phyloP scores from a whole-genome alignment of 2,888 invertebrate genomes.

The Thera britannica region DNA sequence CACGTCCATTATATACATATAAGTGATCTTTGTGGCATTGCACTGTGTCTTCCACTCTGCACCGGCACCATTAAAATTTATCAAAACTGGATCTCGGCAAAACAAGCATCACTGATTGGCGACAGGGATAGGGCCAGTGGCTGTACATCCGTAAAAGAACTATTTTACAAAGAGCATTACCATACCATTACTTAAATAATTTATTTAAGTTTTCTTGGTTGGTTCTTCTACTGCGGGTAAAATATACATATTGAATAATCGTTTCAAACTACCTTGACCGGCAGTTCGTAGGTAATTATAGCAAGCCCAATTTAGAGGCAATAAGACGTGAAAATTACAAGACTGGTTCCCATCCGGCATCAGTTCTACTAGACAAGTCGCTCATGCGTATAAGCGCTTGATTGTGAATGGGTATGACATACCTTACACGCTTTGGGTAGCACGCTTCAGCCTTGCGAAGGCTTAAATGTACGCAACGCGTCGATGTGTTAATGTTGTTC shows the following conservation, averaged over 20 bases:
- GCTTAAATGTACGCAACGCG: no score
- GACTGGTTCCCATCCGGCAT: slow-evolving; percentile 65
- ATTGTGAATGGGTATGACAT: slow-evolving; percentile 4
- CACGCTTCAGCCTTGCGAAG: not conserved
- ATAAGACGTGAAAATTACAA: slow-evolving; percentile 52
- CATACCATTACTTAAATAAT: not conserved
- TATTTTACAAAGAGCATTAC: no score
- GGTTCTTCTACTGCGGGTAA: slow-evolving; percentile 5
- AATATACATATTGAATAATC: slow-evolving; percentile 26
- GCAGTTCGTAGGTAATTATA: slow-evolving; percentile 44
- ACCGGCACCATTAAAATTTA: no score
- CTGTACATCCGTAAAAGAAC: no score
- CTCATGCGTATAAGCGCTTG: not conserved
- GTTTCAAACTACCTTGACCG: slow-evolving; percentile 54
- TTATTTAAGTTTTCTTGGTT: slow-evolving; percentile 33
- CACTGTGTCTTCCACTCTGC: no score
- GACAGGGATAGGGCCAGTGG: no score
- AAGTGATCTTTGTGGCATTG: no score
- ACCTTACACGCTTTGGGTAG: not conserved
- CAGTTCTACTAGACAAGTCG: slow-evolving; percentile 6
- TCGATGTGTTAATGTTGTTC: not conserved
- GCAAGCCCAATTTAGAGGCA: slow-evolving; percentile 47
- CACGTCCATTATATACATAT: no score
- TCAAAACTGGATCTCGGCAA: no score
- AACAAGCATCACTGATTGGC: no score